phyloP scores from a whole-genome alignment of 2,113 vertebrate species.

The Xenopus laevis region DNA sequence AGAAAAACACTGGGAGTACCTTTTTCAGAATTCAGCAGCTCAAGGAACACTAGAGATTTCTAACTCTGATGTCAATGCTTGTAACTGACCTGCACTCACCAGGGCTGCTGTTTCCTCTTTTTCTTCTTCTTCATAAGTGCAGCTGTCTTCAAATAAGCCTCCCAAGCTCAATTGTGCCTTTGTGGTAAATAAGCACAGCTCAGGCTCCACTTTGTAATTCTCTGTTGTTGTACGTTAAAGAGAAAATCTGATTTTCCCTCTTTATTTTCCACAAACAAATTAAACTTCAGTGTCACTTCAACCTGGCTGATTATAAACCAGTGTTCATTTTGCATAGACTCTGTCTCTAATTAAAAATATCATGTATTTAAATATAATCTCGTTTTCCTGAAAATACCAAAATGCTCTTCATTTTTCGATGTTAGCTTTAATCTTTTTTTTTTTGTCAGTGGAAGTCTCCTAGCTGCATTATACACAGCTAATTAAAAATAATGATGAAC shows the following conservation, averaged over 20 bases:
- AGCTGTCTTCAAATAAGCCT: conserved; percentile 66
- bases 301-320: conserved; percentile 41
- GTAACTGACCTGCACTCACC: conserved; percentile 67
- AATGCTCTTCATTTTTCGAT: conserved; percentile 46
- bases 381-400: conserved; percentile 41
- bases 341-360: conserved; percentile 44
- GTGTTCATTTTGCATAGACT: conserved; percentile 26
- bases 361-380: conserved; percentile 21
- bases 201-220: conserved; percentile 51
- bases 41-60: conserved; percentile 62
- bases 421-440: conserved; percentile 50
- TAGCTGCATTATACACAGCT: conserved; percentile 47
- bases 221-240: conserved; percentile 51
- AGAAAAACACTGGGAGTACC: conserved; percentile 59
- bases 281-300: conserved; percentile 26
- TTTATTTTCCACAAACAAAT: conserved; percentile 41
- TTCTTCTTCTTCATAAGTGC: conserved; percentile 62
- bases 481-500: conserved; percentile 59
- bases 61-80: conserved; percentile 62
- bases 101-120: conserved; percentile 60
- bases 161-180: conserved; percentile 58
- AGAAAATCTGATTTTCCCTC: conserved; percentile 48
- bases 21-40: conserved; percentile 53
- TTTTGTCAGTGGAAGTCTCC: conserved; percentile 33
- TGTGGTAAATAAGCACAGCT: conserved; percentile 61